Base-by-base conservation (phyloP, 1,140 invertebrate species). In the Saccostrea echinata region DNA sequence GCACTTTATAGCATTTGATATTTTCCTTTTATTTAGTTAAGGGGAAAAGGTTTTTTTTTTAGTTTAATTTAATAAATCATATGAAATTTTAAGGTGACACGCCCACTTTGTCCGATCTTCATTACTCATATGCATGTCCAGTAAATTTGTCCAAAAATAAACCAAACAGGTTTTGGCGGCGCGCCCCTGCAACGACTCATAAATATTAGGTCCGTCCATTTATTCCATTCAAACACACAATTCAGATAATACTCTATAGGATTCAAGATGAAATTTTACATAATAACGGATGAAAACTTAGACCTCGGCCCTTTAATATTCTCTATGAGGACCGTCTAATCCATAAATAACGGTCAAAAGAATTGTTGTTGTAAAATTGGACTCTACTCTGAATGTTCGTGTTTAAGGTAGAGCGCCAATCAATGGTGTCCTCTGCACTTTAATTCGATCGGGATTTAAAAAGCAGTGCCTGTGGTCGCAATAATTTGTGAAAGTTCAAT, bases 281-380 rank as follows among this genome's bases (percentile, higher is more conserved):
- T 76, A 76, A 76, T 33, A 76, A 12, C 68, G 24, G 64, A 71
- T 71, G 64, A 71, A 76, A 76, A 76, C 27, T 27, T 30, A 76
- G 68, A 76, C 68, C 68, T 27, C 68, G 68, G 68, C 27, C 24
- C 27, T 76, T 76, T 76, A 30, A 76, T 33, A 30, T 76, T 13
- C 27, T 3, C 11, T 30, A 71, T 27, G 4, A 33, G 16, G 27
- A 18, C 24, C 2, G 4, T 8, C 16, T 76, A 76, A 30, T 76
- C 68, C 68, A 76, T 76, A 76, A 16, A 18, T 76, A 76, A 30
- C 68, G 68, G 55, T 61, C 55, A 61, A 61, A n/a, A 61, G 16
- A 61, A 61, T 61, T 61, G 13, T 30, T 76, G 27, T 76, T 13
- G 13, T 30, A 33, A 33, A 30, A 24, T 1, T 33, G 68, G 30